Evolutionary conservation across 2,888 invertebrate genomes (phyloP).

Genomic region (Limnephilus auricula): DNA sequence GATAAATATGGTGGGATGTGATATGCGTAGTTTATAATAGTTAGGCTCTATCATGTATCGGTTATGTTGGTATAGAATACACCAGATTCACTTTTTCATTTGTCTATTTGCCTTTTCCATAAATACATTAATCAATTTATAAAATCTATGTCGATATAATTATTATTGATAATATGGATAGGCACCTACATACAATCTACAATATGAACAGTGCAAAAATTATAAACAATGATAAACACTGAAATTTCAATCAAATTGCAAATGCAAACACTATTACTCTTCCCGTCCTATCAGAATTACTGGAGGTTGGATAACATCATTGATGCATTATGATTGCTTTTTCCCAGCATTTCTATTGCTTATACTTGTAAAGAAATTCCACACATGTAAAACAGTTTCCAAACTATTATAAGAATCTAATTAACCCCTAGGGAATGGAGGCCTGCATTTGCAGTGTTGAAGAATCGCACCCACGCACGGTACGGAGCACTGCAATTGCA

Average conservation of each 20-base stretch:
- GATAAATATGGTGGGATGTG: not conserved
- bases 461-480: too few relatives aligned
- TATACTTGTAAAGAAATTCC: not conserved
- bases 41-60: slow-evolving; percentile 12
- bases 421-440: too few relatives aligned
- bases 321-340: not conserved
- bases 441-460: too few relatives aligned
- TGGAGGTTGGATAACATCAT: not conserved
- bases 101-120: not conserved
- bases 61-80: not conserved
- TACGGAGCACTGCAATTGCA: too few relatives aligned
- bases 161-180: not conserved
- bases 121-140: too few relatives aligned
- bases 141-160: not conserved
- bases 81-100: not conserved
- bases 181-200: too few relatives aligned
- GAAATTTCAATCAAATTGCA: too few relatives aligned
- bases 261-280: too few relatives aligned
- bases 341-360: too few relatives aligned
- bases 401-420: not conserved
- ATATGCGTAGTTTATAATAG: not conserved
- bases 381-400: not conserved
- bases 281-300: not conserved
- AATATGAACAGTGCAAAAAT: too few relatives aligned
- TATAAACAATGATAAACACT: too few relatives aligned